Evolutionary conservation across 2,113 vertebrate genomes (phyloP).

Genomic region (Dascyllus trimaculatus): DNA sequence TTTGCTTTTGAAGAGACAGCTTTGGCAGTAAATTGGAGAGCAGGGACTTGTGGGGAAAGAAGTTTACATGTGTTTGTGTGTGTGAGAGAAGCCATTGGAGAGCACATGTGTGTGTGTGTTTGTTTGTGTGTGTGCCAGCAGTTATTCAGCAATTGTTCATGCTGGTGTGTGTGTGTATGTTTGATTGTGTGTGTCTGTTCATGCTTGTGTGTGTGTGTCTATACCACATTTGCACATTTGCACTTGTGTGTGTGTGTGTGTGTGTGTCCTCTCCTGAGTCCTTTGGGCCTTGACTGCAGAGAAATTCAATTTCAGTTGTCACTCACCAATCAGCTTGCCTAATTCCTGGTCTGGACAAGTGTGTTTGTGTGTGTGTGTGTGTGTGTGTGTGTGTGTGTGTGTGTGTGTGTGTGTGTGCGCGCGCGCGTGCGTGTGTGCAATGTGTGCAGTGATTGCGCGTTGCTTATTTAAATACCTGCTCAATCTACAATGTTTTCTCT

Average conservation of each 20-base stretch:
- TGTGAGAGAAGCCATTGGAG: background rate
- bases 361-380: background rate
- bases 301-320: slow-evolving; percentile 78
- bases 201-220: slow-evolving; percentile 41
- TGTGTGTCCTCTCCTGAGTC: slow-evolving; percentile 33
- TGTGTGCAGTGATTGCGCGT: slow-evolving; percentile 21
- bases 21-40: slow-evolving; percentile 72
- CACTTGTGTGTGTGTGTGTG: slow-evolving; percentile 32
- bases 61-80: slow-evolving; percentile 24
- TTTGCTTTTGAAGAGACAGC: slow-evolving; percentile 68
- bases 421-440: slow-evolving; percentile 24
- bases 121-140: slow-evolving; percentile 28
- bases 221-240: too few relatives aligned
- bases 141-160: slow-evolving; percentile 63
- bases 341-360: slow-evolving; percentile 59
- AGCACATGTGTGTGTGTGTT: background rate
- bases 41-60: slow-evolving; percentile 53
- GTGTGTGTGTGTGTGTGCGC: background rate
- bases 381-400: too few relatives aligned
- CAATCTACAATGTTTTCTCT: slow-evolving; percentile 1
- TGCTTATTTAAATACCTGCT: slow-evolving; percentile 18
- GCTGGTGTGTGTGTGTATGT: slow-evolving; percentile 14
- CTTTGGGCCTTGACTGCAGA: slow-evolving; percentile 59
- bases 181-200: slow-evolving; percentile 41
- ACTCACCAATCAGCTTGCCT: slow-evolving; percentile 70